Percentiles rank a stretch among this genome's conserved stretches.
These are phyloP conservation scores for Chroicocephalus ridibundus DNA, from an alignment of 2,113 vertebrate genomes.

Conservation along the genomic window DNA sequence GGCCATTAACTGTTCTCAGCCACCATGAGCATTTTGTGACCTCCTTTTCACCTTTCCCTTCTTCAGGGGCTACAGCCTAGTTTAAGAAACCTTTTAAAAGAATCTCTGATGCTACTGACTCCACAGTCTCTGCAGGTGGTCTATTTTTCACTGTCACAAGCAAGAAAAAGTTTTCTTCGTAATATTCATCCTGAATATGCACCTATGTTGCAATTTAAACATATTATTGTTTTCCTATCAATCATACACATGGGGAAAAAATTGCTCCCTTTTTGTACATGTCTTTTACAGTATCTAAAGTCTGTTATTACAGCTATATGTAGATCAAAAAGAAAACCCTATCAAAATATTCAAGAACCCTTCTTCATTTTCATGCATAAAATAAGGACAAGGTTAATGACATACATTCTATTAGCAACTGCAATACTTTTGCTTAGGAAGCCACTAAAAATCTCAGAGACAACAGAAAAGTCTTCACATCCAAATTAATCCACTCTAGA, in stretches of 20 bases:
- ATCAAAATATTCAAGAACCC: background rate
- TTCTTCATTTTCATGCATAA: background rate
- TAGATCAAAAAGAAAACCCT: background rate
- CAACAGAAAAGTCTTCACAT: background rate
- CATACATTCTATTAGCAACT: background rate
- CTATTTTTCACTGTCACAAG: background rate
- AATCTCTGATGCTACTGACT: rapidly evolving
- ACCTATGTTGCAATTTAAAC: background rate
- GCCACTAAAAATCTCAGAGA: background rate
- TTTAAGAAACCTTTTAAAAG: background rate
- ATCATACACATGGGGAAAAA: background rate
- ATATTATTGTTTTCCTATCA: background rate
- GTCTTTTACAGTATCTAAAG: background rate
- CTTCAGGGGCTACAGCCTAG: background rate
- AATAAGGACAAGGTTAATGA: background rate
- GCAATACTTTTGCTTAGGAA: background rate
- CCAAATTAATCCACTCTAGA: background rate
- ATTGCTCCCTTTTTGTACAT: background rate
- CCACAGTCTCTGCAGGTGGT: background rate
- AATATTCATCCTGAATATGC: background rate
- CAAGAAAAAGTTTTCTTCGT: background rate
- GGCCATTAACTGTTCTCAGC: background rate
- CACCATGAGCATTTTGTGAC: background rate
- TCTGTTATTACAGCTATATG: background rate
- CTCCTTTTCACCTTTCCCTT: background rate